Evolutionary conservation across 2,888 invertebrate species (phyloP).

Genomic region (Hypomecis atomaria): DNA sequence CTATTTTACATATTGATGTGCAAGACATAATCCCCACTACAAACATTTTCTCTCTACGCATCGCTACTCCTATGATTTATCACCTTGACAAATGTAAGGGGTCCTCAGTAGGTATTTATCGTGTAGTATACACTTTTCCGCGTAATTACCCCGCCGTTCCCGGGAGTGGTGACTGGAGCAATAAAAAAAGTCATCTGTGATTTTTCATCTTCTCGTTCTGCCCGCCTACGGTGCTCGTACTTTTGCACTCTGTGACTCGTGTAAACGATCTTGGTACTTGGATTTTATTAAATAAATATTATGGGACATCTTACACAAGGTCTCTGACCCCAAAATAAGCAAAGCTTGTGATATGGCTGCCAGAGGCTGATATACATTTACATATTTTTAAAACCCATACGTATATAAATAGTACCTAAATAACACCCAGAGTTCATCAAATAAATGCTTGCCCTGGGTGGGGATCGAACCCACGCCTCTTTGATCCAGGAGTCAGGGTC

Average conservation of each 20-base stretch:
- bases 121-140: conserved; percentile 57
- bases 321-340: too few species aligned
- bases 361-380: too few species aligned
- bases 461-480: too few species aligned
- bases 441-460: too few species aligned
- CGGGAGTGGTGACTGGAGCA: conserved; percentile 69
- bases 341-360: too few species aligned
- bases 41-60: not conserved
- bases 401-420: too few species aligned
- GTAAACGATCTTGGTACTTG: conserved; percentile 52
- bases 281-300: not conserved
- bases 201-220: conserved; percentile 79
- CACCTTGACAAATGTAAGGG: conserved; percentile 19
- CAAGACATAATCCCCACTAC: not conserved
- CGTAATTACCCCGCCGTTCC: conserved; percentile 64
- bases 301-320: not conserved
- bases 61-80: not conserved
- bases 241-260: conserved; percentile 47
- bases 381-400: too few species aligned
- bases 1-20: too few species aligned
- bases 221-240: conserved; percentile 69
- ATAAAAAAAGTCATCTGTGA: conserved; percentile 80
- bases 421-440: too few species aligned
- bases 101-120: conserved; percentile 21
- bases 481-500: too few species aligned